Percentiles rank a stretch among this genome's conserved stretches.
phyloP scores from a whole-genome alignment of 2,888 invertebrate species.

The Mesochorus sp. region DNA sequence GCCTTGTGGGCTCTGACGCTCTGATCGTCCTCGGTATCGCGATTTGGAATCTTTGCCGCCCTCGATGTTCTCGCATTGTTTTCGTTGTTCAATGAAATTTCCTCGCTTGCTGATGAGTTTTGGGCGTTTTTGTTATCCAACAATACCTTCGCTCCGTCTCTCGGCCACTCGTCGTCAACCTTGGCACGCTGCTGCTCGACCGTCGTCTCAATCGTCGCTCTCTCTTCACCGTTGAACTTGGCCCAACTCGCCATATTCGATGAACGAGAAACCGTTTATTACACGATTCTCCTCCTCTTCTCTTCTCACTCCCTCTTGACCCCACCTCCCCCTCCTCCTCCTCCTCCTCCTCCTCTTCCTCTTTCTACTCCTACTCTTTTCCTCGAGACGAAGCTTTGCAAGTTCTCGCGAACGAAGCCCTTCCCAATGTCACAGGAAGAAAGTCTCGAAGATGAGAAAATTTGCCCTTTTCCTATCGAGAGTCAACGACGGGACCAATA shows the following conservation, averaged over 20 bases:
- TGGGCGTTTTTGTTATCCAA: not conserved
- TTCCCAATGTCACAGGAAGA: slow-evolving; percentile 5
- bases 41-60: too few species aligned
- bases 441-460: too few species aligned
- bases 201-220: not conserved
- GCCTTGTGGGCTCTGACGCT: too few species aligned
- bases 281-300: not conserved
- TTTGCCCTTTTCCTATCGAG: too few species aligned
- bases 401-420: slow-evolving; percentile 31
- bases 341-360: not conserved
- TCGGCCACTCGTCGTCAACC: slow-evolving; percentile 56
- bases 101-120: too few species aligned
- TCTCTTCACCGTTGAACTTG: slow-evolving; percentile 73
- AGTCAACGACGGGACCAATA: too few species aligned
- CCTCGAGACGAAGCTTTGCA: slow-evolving; percentile 15
- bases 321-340: not conserved
- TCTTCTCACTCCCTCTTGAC: not conserved
- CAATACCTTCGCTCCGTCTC: slow-evolving; percentile 44
- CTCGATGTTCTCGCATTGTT: not conserved
- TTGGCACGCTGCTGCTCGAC: slow-evolving; percentile 23
- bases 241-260: slow-evolving; percentile 77
- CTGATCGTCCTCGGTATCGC: too few species aligned
- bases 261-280: not conserved
- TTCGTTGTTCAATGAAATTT: not conserved
- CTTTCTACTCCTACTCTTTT: not conserved